Conservation (phyloP, 1,140 invertebrate species). For the Drosophila willistoni region DNA sequence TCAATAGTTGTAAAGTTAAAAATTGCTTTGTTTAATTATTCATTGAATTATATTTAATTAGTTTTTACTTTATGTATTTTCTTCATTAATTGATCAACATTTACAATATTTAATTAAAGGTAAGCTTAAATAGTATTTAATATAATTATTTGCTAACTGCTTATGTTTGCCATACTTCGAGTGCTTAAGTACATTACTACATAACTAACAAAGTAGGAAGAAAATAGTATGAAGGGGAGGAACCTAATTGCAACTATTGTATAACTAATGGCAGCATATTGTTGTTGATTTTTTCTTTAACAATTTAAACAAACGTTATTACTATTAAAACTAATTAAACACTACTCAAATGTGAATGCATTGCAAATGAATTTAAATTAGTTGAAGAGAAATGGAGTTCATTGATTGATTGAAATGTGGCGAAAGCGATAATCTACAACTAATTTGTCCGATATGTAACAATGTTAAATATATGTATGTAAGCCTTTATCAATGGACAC, state of each 20-base stretch:
- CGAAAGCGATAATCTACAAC: slow-evolving; percentile 37
- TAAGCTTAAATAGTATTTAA: slow-evolving; percentile 26
- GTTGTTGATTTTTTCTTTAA: background rate
- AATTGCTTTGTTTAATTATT: background rate
- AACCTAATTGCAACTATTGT: slow-evolving; percentile 36
- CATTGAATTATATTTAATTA: slow-evolving; percentile 29
- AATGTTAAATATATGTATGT: background rate
- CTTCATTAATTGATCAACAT: slow-evolving; percentile 33
- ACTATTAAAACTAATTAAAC: slow-evolving; percentile 37
- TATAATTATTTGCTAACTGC: slow-evolving; percentile 57
- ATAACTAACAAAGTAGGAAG: slow-evolving; percentile 35
- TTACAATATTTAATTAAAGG: slow-evolving; percentile 15
- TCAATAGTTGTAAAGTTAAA: too few species aligned
- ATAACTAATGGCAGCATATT: slow-evolving; percentile 67
- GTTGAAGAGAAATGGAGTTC: slow-evolving; percentile 38
- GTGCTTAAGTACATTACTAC: slow-evolving; percentile 64
- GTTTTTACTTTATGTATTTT: slow-evolving; percentile 9
- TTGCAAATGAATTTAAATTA: slow-evolving; percentile 67
- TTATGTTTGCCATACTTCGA: slow-evolving; percentile 50
- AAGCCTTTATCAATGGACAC: slow-evolving; percentile 4
- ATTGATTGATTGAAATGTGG: slow-evolving; percentile 23
- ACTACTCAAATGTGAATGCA: slow-evolving; percentile 56
- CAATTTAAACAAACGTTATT: slow-evolving; percentile 37
- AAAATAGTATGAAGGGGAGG: slow-evolving; percentile 17
- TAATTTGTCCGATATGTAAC: slow-evolving; percentile 61